Conservation (phyloP, 1,140 invertebrate species). For the Eupeodes corollae region DNA sequence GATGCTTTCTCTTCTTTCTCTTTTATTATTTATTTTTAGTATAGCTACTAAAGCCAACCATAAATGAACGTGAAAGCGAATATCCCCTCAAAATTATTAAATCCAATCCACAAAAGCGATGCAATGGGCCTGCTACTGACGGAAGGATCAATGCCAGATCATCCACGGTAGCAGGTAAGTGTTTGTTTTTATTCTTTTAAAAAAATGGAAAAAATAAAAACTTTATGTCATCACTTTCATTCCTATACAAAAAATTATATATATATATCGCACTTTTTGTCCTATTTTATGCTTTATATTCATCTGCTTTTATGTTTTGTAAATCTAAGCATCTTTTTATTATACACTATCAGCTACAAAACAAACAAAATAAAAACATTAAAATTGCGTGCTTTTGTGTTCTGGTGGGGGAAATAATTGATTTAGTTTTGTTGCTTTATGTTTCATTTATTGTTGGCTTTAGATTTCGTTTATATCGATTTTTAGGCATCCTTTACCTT, state of each 20-base stretch:
- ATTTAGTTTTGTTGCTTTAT: not conserved
- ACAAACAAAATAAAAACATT: no score
- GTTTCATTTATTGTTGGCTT: not conserved
- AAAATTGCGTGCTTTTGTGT: no score
- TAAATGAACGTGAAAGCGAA: not conserved
- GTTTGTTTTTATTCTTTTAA: not conserved
- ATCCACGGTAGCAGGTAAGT: slow-evolving; percentile 3
- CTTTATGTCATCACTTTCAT: not conserved
- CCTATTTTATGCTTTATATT: not conserved
- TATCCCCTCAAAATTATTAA: not conserved
- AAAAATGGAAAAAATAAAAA: not conserved
- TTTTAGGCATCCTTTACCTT: not conserved
- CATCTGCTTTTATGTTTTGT: no score
- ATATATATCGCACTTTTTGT: not conserved
- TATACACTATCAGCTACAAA: no score
- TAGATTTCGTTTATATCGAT: not conserved
- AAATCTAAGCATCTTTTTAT: no score
- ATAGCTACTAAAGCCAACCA: not conserved
- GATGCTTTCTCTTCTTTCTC: not conserved
- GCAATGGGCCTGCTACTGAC: slow-evolving; percentile 4
- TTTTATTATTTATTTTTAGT: not conserved
- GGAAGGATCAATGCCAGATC: not conserved
- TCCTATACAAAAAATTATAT: not conserved
- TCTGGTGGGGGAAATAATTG: not conserved
- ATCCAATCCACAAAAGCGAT: not conserved